Evolutionary conservation across 64 coral and sea anemone species (phyloP).

Genomic region (Montipora cactus): DNA sequence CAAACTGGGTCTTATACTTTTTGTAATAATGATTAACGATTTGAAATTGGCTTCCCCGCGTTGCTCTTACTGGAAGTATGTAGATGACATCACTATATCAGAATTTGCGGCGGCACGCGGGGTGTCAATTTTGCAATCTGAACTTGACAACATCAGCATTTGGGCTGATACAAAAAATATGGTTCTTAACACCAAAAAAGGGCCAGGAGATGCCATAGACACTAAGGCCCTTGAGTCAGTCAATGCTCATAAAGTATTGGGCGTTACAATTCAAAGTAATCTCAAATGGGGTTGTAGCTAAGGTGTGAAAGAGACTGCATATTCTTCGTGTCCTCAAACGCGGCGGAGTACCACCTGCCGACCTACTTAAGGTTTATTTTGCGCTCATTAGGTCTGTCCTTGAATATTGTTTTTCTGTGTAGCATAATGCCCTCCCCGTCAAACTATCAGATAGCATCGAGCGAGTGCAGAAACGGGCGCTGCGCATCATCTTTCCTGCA

Average conservation of each 20-base stretch:
- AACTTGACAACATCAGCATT: not conserved
- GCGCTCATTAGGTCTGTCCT: not conserved
- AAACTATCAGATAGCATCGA: too few relatives aligned
- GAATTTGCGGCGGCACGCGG: not conserved
- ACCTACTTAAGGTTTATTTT: not conserved
- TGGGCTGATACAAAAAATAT: not conserved
- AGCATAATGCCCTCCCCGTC: too few relatives aligned
- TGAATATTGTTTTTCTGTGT: too few relatives aligned
- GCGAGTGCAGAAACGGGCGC: not conserved
- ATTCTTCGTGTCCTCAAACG: not conserved
- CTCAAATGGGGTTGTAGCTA: not conserved
- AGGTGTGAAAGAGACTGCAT: not conserved
- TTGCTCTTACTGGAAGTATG: constrained; percentile 33
- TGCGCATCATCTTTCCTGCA: not conserved
- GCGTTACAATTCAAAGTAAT: not conserved
- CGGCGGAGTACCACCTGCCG: not conserved
- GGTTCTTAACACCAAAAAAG: too few relatives aligned
- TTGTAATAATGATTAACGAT: constrained; percentile 52
- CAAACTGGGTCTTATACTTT: constrained; percentile 57
- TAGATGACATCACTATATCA: constrained; percentile 33
- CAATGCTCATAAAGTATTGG: not conserved
- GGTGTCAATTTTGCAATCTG: not conserved
- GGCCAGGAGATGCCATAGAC: not conserved
- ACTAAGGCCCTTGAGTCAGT: not conserved
- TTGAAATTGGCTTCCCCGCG: not conserved